Base-by-base conservation (phyloP, 2,797 vertebrate genomes). In the Spinus olivaceus region DNA sequence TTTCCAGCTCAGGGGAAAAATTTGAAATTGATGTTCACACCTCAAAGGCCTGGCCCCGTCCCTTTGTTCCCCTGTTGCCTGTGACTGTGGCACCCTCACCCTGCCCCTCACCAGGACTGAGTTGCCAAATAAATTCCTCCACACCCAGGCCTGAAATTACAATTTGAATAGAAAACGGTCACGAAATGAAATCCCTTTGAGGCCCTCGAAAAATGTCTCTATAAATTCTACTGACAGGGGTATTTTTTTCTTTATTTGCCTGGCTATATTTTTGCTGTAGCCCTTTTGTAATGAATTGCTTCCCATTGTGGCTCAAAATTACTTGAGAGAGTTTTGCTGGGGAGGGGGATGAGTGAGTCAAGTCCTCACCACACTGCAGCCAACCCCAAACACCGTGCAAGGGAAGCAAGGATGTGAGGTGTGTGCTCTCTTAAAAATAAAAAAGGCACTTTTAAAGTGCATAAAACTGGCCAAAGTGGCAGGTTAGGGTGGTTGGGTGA, bases 61-160 rank as follows among this genome's bases (percentile, higher is more conserved):
- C 90, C 64, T 69, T 89, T 92, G 80, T 95, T 96, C 88, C 67
- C 71, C 84, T 27, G 12, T 30, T 95, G 13, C 71, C 79, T 69
- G 70, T 95, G 94, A 63, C 71, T 82, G 82, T 94, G 97, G 73
- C 81, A 90, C 56, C 61, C 65, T 87, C 17, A 6, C 64, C 42
- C 72, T 69, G 35, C 92, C 82, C 89, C 79, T 82, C 80, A 90
- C 78, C 10, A 9, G 77, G 69, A 17, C 49, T 14, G 7, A 3
- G 6, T 47, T 95, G 84, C 94, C 94, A 96, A 85, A 85, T 78
- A 53, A 88, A 81, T 72, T 93, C 82, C 88, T 86, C 83, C 79
- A 80, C 91, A 93, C 93, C 89, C 84, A 82, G 80, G 77, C 66
- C 56, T 86, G 66, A 27, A 61, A 81, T 79, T 92, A 79, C 53